These are phyloP conservation scores for Bagarius yarrelli DNA, from an alignment of 2,113 vertebrate genomes.

Conservation along the genomic window DNA sequence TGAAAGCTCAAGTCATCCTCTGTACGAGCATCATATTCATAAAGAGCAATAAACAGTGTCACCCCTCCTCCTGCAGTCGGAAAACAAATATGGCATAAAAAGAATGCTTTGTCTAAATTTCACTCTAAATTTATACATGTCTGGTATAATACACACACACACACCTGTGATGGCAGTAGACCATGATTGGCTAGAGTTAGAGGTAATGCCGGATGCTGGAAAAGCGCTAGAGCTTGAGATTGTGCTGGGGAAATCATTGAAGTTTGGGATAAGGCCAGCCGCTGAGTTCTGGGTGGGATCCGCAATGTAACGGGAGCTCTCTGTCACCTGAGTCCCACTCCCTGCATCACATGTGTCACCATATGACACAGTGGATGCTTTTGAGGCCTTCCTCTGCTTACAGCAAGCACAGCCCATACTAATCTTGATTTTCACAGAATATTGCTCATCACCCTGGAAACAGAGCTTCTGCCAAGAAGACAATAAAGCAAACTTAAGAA, in stretches of 20 bases:
- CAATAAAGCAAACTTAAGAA: not conserved
- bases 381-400: slow-evolving; percentile 77
- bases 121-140: no score
- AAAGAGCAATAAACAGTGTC: slow-evolving; percentile 87
- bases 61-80: slow-evolving; percentile 76
- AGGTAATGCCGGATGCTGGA: slow-evolving; percentile 54
- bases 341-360: slow-evolving; percentile 47
- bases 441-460: slow-evolving; percentile 54
- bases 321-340: slow-evolving; percentile 26
- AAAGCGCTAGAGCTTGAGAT: slow-evolving; percentile 64
- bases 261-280: slow-evolving; percentile 68
- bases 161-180: slow-evolving; percentile 69
- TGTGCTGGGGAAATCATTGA: slow-evolving; percentile 72
- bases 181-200: slow-evolving; percentile 52
- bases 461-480: slow-evolving; percentile 41
- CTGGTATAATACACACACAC: not conserved
- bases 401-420: slow-evolving; percentile 90
- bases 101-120: not conserved
- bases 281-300: slow-evolving; percentile 72
- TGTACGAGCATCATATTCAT: slow-evolving; percentile 90
- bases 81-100: not conserved
- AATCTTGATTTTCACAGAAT: slow-evolving; percentile 53
- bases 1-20: slow-evolving; percentile 88
- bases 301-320: slow-evolving; percentile 72
- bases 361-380: slow-evolving; percentile 59